These are phyloP conservation scores for Allenopithecus nigroviridis DNA, from an alignment of 2,797 vertebrate genomes.

Conservation along the genomic window DNA sequence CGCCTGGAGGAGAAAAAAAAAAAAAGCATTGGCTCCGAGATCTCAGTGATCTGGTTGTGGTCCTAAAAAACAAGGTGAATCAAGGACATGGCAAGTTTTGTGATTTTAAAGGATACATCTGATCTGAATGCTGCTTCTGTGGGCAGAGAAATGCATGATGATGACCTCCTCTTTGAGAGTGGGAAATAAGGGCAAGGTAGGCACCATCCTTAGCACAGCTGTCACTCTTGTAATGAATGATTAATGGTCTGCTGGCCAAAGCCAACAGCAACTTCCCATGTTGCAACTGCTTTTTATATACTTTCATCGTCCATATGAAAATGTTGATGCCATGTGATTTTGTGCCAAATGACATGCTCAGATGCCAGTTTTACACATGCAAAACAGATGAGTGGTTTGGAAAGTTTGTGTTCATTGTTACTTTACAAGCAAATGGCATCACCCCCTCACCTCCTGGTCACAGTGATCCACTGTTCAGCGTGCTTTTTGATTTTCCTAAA, in stretches of 20 bases:
- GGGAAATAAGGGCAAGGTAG: not conserved
- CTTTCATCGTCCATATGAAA: constrained; percentile 43
- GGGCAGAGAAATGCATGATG: not conserved
- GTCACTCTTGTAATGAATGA: not conserved
- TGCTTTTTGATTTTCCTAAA: not conserved
- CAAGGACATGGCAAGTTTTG: not conserved
- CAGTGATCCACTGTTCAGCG: not conserved
- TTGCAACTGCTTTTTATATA: constrained; percentile 21
- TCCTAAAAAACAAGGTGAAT: not conserved
- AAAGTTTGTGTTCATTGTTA: constrained; percentile 38
- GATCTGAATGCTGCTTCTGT: not conserved
- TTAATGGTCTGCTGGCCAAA: not conserved
- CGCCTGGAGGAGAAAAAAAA: not conserved
- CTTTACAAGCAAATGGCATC: constrained; percentile 22
- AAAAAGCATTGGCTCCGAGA: not conserved
- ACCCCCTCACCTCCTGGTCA: not conserved
- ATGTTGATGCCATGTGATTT: not conserved
- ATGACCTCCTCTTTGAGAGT: not conserved
- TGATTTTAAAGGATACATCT: not conserved
- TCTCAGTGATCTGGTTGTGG: not conserved
- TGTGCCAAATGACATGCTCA: constrained; percentile 26
- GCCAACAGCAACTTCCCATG: not conserved
- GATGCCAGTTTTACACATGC: constrained; percentile 52
- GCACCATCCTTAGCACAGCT: not conserved
- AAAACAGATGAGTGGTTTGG: constrained; percentile 59